Percentiles rank a stretch among this genome's conserved stretches.
Conservation (phyloP, 2,888 invertebrate genomes). For the Halocaridina rubra region DNA sequence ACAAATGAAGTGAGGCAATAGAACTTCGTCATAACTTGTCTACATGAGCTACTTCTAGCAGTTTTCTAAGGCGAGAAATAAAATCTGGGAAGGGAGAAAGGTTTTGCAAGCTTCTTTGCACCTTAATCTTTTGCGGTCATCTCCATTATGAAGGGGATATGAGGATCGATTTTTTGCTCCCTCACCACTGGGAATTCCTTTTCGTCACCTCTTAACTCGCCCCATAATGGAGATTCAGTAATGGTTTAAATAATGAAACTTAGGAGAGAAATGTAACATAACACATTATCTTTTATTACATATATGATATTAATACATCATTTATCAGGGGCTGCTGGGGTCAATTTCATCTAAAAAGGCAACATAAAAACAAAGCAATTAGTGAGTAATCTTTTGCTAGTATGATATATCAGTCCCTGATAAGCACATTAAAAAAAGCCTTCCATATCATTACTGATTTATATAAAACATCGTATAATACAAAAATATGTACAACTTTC, state of each 20-base stretch:
- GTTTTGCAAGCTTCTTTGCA: no score
- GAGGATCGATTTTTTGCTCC: no score
- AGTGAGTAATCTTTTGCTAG: conserved; percentile 27
- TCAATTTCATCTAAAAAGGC: conserved; percentile 44
- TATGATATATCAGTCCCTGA: conserved; percentile 52
- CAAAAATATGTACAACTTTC: conserved; percentile 55
- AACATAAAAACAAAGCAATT: conserved; percentile 47
- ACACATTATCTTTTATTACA: conserved; percentile 46
- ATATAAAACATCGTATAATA: conserved; percentile 52
- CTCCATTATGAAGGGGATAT: no score
- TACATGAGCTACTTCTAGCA: no score
- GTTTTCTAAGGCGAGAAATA: no score
- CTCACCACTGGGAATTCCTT: no score
- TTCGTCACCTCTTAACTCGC: neutral
- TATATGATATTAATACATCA: conserved; percentile 53
- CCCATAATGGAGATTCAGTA: neutral
- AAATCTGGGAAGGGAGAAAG: no score
- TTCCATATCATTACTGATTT: conserved; percentile 38
- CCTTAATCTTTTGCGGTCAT: no score
- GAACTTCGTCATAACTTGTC: no score
- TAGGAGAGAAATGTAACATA: neutral
- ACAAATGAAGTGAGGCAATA: no score
- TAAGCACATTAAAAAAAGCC: conserved; percentile 38
- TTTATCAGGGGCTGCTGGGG: conserved; percentile 58
- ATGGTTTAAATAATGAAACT: neutral